Percentiles rank a stretch among this genome's conserved stretches.
Evolutionary conservation across 1,140 invertebrate genomes (phyloP).

Genomic region (Nasonia longicornis): DNA sequence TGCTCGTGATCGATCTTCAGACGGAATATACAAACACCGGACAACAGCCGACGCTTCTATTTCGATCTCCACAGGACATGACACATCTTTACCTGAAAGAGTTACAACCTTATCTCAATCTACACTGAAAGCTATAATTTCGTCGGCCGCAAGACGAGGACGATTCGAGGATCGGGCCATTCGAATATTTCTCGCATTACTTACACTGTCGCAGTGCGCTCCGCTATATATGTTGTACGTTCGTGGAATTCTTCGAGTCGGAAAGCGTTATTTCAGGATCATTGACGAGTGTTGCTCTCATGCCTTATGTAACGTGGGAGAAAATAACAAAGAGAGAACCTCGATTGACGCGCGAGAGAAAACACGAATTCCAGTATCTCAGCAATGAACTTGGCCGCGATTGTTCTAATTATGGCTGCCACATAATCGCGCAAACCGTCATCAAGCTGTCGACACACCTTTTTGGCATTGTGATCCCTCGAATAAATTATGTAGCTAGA

Average conservation of each 20-base stretch:
- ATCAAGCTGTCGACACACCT: slow-evolving; percentile 15
- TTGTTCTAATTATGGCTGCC: slow-evolving; percentile 15
- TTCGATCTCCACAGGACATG: slow-evolving; percentile 40
- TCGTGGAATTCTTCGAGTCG: slow-evolving; percentile 18
- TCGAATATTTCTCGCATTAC: slow-evolving; percentile 42
- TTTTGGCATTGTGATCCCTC: neutral
- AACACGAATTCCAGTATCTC: slow-evolving; percentile 37
- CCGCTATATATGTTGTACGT: neutral
- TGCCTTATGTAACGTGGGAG: slow-evolving; percentile 23
- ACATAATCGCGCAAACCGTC: neutral
- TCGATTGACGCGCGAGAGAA: neutral
- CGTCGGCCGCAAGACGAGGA: slow-evolving; percentile 12
- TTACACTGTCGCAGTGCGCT: neutral
- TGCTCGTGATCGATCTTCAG: slow-evolving; percentile 41
- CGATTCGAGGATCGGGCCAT: slow-evolving; percentile 34
- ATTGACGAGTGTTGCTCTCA: neutral
- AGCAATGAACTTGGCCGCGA: slow-evolving; percentile 41
- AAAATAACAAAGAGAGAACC: neutral
- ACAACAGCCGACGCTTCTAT: slow-evolving; percentile 25
- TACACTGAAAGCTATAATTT: slow-evolving; percentile 45
- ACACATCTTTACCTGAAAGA: slow-evolving; percentile 47
- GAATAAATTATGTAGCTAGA: neutral
- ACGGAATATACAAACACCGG: slow-evolving; percentile 11
- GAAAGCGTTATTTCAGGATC: slow-evolving; percentile 10
- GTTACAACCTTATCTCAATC: slow-evolving; percentile 43